These are phyloP conservation scores for Drosophila pseudotalamancana DNA, from an alignment of 2,888 invertebrate genomes.

Conservation along the genomic window DNA sequence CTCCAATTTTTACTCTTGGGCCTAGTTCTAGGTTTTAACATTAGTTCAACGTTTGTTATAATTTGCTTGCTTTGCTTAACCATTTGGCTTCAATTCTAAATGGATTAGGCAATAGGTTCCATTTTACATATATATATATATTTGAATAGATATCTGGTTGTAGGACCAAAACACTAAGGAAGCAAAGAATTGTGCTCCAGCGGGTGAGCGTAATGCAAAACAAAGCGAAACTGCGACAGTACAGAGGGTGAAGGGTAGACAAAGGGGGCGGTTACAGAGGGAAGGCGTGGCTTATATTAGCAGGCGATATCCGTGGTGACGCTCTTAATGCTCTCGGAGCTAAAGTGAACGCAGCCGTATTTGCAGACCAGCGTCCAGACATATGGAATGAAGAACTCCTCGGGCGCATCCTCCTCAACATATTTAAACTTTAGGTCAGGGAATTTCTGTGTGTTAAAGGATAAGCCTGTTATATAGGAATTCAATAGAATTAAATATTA, in stretches of 20 bases:
- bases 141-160: constrained; percentile 5
- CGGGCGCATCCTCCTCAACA: constrained; percentile 99
- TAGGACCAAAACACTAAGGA: constrained; percentile 24
- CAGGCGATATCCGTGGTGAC: constrained; percentile 83
- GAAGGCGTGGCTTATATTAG: constrained; percentile 73
- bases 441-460: constrained; percentile 91
- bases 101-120: constrained; percentile 16
- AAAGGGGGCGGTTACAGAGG: neutral
- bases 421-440: constrained; percentile 99
- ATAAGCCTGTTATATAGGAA: neutral
- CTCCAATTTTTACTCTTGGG: constrained; percentile 26
- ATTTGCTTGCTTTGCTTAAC: constrained; percentile 24
- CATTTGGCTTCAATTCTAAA: constrained; percentile 60
- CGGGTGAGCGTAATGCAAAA: constrained; percentile 25
- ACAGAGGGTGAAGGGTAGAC: constrained; percentile 2
- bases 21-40: constrained; percentile 52
- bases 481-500: neutral
- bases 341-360: constrained; percentile 85
- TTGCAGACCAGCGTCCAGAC: constrained; percentile 96
- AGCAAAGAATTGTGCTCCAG: constrained; percentile 25
- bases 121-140: constrained; percentile 3
- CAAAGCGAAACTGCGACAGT: constrained; percentile 30
- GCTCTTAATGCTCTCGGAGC: constrained; percentile 83
- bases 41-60: constrained; percentile 56
- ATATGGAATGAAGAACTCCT: constrained; percentile 99